Conservation (phyloP, 2,888 invertebrate genomes). For the Priapulus caudatus region DNA sequence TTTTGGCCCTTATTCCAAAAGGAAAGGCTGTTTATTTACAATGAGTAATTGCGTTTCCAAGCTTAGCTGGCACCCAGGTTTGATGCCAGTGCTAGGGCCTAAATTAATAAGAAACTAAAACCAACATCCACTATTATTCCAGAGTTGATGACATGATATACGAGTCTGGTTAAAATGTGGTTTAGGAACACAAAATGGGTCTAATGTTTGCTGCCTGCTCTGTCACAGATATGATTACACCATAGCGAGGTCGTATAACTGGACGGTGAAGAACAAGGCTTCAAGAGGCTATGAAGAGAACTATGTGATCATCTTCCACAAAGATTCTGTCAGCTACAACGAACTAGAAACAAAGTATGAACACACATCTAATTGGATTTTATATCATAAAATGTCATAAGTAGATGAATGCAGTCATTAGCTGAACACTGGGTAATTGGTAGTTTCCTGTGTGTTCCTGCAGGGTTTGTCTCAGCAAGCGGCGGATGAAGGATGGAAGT, state of each 20-base stretch:
- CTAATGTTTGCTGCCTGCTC: neutral
- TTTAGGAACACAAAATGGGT: neutral
- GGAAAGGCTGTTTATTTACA: too few relatives aligned
- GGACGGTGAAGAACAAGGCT: constrained; percentile 96
- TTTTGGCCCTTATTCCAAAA: too few relatives aligned
- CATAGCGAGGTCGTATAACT: constrained; percentile 95
- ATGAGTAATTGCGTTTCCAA: too few relatives aligned
- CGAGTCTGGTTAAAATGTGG: too few relatives aligned
- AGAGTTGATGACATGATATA: too few relatives aligned
- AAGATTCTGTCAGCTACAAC: constrained; percentile 83
- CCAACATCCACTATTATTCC: too few relatives aligned
- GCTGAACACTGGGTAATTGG: too few relatives aligned
- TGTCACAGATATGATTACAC: constrained; percentile 69
- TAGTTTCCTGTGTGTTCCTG: constrained; percentile 14
- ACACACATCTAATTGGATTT: constrained; percentile 8
- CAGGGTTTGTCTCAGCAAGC: constrained; percentile 80
- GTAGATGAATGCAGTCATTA: neutral
- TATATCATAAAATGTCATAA: constrained; percentile 4
- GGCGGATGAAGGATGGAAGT: constrained; percentile 60
- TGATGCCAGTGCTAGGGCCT: too few relatives aligned
- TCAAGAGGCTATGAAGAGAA: constrained; percentile 92
- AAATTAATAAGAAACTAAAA: too few relatives aligned
- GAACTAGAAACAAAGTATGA: constrained; percentile 67
- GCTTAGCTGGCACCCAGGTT: too few relatives aligned
- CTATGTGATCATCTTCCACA: constrained; percentile 83